Evolutionary conservation across 2,113 vertebrate species (phyloP), one percentile per base, ranked within the genome.

Genomic region (Eira barbara): DNA sequence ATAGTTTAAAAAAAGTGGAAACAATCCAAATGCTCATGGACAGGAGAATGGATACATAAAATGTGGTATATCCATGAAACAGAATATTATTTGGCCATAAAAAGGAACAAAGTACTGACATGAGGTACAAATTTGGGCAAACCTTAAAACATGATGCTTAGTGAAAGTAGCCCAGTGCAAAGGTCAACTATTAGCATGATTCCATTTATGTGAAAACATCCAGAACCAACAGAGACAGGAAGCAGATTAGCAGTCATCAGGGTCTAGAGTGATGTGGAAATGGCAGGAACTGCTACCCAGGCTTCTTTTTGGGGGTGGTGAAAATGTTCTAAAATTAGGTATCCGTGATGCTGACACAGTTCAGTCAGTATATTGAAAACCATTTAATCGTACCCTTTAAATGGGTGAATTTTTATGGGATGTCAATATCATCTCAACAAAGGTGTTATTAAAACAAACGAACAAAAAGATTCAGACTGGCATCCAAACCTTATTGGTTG

Each of bases 51-150:
- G 31, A 49, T 15, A 57, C 31, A 36, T 5, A 49, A 52, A 61
- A 81, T 8, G n/a, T 2, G 34, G 9, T n/a, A 13, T 10, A 1
- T 5, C 81, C 31, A 1, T 4, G 49, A 8, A 23, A 4, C 0
- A 14, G 29, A 36, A 21, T 61, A 34, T 27, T 76, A 92, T 36
- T 61, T 21, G 49, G 49, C 8, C 27, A 12, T 34, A 12, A 91
- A 78, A 76, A 52, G 80, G 31, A 59, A 86, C 12, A n/a, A 74
- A 73, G 34, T 25, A 3, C 27, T 23, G 34, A 87, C 47, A 36
- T 7, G 21, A 0, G 25, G 42, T n/a, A 52, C 27, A 2, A 17
- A 23, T 1, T 17, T 11, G 57, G 65, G 57, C 10, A 55, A 55
- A 23, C 49, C 71, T 69, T 13, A 31, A 59, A 65, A 61, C 52